Evolutionary conservation across 2,888 invertebrate genomes (phyloP), one percentile per base, ranked within the genome.

Genomic region (Latrodectus elegans): DNA sequence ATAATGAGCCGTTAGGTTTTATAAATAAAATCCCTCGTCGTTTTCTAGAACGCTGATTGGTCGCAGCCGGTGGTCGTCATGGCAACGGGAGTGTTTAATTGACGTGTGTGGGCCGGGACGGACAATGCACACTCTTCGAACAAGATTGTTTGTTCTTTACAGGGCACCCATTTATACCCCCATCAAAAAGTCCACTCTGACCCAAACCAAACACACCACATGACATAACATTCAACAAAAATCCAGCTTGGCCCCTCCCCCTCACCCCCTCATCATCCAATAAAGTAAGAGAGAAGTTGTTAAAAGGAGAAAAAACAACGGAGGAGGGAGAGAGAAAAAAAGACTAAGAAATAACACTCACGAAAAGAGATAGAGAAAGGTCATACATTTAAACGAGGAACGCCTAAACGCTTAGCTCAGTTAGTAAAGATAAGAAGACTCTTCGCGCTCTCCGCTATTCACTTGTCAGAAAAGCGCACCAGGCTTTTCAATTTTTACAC

Each of bases 1-100:
- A 88, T 88, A 88, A 88, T 88, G 84, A 88, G 88, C 88, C 84
- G 88, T 88, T 88, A 84, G 88, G 88, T 88, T 88, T 88, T 88
- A 88, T 88, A 88, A 88, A 88, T 88, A 88, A 88, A 88, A 88
- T 83, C 82, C 82, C 85, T 77, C 77, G 14, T 52, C 74, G 67
- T 60, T 83, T 77, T 73, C 82, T 84, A 80, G 88, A 81, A 17
- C 81, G 81, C 88, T 88, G 88, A 88, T 88, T 88, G 88, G 88
- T 81, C 88, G 81, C 88, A 85, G 88, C 84, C 81, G 88, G 81
- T 68, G 73, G 84, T 85, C 73, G 88, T 73, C 84, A 88, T 85
- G 55, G 88, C 80, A 84, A 85, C 88, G 73, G 22, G 73, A 70
- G 82, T 85, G 85, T 85, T 85, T 88, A 88, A 88, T 84, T 88